These are phyloP conservation scores for Pogonocichla stellata DNA, from an alignment of 2,113 vertebrate genomes.

Conservation along the genomic window DNA sequence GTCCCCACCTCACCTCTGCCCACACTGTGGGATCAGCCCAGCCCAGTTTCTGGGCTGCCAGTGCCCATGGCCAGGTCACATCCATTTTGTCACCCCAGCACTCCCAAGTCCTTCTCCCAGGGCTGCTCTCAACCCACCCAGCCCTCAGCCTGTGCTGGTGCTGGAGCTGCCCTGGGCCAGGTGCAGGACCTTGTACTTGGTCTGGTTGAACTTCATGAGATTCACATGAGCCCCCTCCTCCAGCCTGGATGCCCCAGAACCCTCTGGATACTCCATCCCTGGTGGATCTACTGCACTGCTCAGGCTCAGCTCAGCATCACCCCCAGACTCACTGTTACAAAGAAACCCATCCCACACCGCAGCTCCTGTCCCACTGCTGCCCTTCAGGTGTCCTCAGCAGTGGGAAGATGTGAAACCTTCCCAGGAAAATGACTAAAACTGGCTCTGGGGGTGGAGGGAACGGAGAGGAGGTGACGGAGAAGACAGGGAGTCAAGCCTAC, in stretches of 20 bases:
- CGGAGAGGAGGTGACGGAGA: not conserved
- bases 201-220: not conserved
- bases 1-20: not conserved
- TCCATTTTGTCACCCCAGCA: not conserved
- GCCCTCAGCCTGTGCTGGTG: not conserved
- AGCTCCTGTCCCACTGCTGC: not conserved
- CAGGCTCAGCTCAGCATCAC: not conserved
- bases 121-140: not conserved
- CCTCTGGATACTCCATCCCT: not conserved
- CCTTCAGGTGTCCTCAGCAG: not conserved
- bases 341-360: not conserved
- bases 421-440: not conserved
- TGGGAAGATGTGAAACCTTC: not conserved
- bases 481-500: not conserved
- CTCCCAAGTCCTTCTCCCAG: not conserved
- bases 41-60: not conserved
- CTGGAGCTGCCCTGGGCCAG: not conserved
- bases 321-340: not conserved
- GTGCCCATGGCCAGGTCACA: not conserved
- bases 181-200: not conserved
- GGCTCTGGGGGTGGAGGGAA: not conserved
- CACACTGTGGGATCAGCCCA: not conserved
- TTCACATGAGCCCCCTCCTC: not conserved
- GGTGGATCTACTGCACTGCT: fast-evolving
- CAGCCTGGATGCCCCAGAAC: not conserved